Conservation (phyloP, 2,797 vertebrate species). For the Microctenopoma lineatum region DNA sequence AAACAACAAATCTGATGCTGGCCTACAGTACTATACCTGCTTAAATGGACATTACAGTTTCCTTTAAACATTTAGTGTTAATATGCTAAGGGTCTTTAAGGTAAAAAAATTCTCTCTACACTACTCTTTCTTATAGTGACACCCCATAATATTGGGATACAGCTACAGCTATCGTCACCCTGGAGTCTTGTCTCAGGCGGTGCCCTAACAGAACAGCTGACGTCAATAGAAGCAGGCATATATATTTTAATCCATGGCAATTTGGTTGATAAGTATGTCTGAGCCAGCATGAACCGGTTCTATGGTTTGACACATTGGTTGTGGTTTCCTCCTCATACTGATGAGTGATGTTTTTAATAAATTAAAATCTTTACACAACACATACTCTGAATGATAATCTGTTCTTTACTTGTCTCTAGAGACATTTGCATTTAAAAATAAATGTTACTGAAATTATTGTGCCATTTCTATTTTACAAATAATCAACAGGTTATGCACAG, state of each 20-base stretch:
- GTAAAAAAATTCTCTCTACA: neutral
- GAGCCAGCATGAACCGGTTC: neutral
- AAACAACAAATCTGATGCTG: too few species aligned
- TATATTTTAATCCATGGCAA: conserved; percentile 36
- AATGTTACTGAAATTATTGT: conserved; percentile 15
- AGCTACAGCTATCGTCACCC: neutral
- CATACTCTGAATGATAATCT: neutral
- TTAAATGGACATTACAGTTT: neutral
- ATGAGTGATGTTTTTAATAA: neutral
- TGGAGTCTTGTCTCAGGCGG: neutral
- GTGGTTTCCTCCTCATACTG: neutral
- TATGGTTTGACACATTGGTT: neutral
- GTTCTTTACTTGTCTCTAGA: neutral
- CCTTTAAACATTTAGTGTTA: neutral
- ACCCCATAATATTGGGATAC: neutral
- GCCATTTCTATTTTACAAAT: conserved; percentile 29
- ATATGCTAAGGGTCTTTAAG: too few species aligned
- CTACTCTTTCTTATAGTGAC: neutral
- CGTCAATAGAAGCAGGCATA: conserved; percentile 34
- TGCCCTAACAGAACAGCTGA: conserved; percentile 16
- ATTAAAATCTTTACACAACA: neutral
- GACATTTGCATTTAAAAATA: conserved; percentile 20
- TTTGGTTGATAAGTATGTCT: neutral
- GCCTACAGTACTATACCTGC: too few species aligned
- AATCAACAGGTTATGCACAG: neutral